Base-by-base conservation (phyloP, 2,113 vertebrate genomes). In the Gallinago paraguaiae region DNA sequence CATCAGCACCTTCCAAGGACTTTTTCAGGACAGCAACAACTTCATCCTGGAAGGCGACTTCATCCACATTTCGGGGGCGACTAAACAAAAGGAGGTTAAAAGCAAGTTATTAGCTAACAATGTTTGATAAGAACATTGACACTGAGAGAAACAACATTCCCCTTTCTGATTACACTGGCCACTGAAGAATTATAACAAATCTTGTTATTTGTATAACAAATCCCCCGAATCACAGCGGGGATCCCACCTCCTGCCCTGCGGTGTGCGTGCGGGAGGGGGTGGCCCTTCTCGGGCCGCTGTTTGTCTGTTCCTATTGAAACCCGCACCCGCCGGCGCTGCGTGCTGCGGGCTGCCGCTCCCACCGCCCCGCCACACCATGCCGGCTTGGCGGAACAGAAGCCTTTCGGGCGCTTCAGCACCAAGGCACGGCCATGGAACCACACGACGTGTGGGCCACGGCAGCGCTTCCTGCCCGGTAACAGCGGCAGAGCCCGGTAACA, bases 21-120 rank as follows among this genome's bases (percentile, higher is more conserved):
- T 99, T 99, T 97, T 99, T 99, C 87, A 99, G 95, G 24, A 99
- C 99, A 30, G 99, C 98, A 68, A 99, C 98, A 78, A 99, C 99
- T 97, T 99, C 99, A 78, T 99, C 99, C 96, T 99, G 99, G 96
- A 98, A 99, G 31, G 99, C 99, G 1, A 99, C 99, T 91, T 99
- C 99, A 97, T 99, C 98, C 48, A 99, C 98, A 69, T 98, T 99
- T 97, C 99, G 99, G 7, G 99, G 99, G n/a, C 99, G 98, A 96
- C 99, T 99, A 95, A 31, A 82, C 6, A 82, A 54, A 84, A 75
- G 77, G n/a, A 86, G 33, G 64, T 50, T 54, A 46, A 84, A 50
- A 12, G 54, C 33, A 64, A 53, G 43, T 53, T 37, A 61, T 79
- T 65, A 93, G 35, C 11, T 16, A 41, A 45, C 8, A 13, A 35